Conservation (phyloP, 2,797 vertebrate species). For the Bradypodion pumilum region DNA sequence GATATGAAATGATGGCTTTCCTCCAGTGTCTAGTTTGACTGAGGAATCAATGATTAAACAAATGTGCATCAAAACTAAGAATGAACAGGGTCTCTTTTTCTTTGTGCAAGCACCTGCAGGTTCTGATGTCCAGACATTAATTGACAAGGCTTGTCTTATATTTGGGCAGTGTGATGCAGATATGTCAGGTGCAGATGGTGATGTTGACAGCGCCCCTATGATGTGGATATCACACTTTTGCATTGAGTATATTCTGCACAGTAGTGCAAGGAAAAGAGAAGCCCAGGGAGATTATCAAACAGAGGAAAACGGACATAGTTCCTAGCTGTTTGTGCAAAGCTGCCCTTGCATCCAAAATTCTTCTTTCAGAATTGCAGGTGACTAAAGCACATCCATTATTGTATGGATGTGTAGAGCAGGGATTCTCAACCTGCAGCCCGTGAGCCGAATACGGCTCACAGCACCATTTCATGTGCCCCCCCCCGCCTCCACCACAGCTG, state of each 20-base stretch:
- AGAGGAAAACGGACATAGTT: background rate
- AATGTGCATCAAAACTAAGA: background rate
- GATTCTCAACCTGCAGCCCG: too few species aligned
- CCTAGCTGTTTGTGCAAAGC: background rate
- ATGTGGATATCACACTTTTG: background rate
- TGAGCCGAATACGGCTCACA: too few species aligned
- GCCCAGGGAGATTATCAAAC: background rate
- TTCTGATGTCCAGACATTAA: background rate
- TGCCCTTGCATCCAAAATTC: background rate
- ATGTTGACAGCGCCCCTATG: background rate
- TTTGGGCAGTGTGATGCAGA: background rate
- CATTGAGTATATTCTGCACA: background rate
- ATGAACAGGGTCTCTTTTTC: background rate
- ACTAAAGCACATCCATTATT: background rate
- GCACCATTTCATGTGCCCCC: too few species aligned
- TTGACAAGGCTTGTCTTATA: background rate
- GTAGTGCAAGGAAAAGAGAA: background rate
- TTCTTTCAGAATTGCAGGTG: background rate
- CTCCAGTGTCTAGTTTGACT: background rate
- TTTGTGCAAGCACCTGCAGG: background rate
- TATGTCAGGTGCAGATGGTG: background rate
- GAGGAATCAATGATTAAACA: background rate
- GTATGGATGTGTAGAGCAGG: background rate
- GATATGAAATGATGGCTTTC: conserved; percentile 3
- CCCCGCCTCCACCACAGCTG: too few species aligned